Evolutionary conservation across 2,888 invertebrate genomes (phyloP).

Genomic region (Gortyna flavago): DNA sequence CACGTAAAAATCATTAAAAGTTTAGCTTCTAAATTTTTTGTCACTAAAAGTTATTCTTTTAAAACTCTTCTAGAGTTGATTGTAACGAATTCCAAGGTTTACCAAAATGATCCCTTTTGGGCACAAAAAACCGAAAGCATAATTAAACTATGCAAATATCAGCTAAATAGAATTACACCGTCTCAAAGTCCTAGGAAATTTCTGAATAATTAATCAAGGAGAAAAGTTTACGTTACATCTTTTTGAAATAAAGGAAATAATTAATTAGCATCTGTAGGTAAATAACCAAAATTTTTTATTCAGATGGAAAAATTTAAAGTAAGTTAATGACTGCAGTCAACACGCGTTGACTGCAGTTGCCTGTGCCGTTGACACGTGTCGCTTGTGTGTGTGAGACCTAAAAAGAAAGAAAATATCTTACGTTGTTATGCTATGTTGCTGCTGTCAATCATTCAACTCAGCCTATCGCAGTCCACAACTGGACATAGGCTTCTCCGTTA

Average conservation of each 20-base stretch:
- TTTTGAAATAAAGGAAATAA: not conserved
- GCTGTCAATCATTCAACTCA: not conserved
- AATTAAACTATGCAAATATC: conserved; percentile 1
- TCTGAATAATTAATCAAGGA: conserved; percentile 2
- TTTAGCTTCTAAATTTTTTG: not conserved
- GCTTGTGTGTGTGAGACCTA: not conserved
- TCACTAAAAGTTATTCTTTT: not conserved
- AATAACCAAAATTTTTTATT: too few species aligned
- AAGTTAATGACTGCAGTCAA: too few species aligned
- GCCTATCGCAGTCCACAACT: not conserved
- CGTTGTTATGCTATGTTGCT: not conserved
- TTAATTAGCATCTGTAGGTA: not conserved
- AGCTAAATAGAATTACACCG: not conserved
- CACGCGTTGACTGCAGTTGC: too few species aligned
- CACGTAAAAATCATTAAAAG: not conserved
- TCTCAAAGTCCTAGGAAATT: not conserved
- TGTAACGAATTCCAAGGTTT: not conserved
- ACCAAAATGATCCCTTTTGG: not conserved
- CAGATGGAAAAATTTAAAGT: not conserved
- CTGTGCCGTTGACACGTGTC: too few species aligned
- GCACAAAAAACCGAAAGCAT: not conserved
- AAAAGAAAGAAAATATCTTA: not conserved
- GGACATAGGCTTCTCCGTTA: not conserved
- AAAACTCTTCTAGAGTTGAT: not conserved
- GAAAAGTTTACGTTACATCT: not conserved